Evolutionary conservation across 2,797 vertebrate genomes (phyloP), one percentile per base, ranked within the genome.

Genomic region (Oreochromis mossambicus): DNA sequence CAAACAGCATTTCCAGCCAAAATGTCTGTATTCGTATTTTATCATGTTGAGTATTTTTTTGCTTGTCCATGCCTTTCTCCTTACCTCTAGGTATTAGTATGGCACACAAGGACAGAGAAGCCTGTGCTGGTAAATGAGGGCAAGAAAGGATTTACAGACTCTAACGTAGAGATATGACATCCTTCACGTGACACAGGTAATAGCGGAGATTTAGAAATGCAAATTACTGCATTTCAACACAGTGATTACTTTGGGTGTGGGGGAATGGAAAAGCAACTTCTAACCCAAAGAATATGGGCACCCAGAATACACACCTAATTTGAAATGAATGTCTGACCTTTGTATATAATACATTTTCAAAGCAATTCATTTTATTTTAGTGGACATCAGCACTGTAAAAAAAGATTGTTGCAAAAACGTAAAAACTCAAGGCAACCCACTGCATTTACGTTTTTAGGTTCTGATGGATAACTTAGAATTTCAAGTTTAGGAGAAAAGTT

Each of bases 41-140:
- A 84, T 83, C 66, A 46, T 4, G 15, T 34, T 41, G 21, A 34
- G 21, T 86, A 19, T 50, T 6, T 83, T 80, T 85, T 50, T 70
- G 61, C 78, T 86, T 8, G 11, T 84, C 68, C 68, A 36, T 83
- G 15, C 26, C 7, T 79, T 77, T 68, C 34, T 89, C 55, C 55
- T 77, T 48, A 56, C 70, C 43, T 79, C 13, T 94, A 98, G 97
- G 94, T 98, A 88, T 96, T 98, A 93, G 98, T 98, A 77, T 98
- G 98, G 97, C 97, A 98, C 94, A 98, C 97, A 19, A 96, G 97
- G 85, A 98, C 97, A 4, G 97, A 98, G 93, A 97, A 95, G 82
- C 98, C 98, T 43, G 95, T 96, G 66, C 95, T 98, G 68, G 96
- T 97, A 86, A 97, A 98, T 17, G 97, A 98, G 95, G 97, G 97